Evolutionary conservation across 2,888 invertebrate species (phyloP), one percentile per base, ranked within the genome.

Genomic region (Octonoba sinensis): DNA sequence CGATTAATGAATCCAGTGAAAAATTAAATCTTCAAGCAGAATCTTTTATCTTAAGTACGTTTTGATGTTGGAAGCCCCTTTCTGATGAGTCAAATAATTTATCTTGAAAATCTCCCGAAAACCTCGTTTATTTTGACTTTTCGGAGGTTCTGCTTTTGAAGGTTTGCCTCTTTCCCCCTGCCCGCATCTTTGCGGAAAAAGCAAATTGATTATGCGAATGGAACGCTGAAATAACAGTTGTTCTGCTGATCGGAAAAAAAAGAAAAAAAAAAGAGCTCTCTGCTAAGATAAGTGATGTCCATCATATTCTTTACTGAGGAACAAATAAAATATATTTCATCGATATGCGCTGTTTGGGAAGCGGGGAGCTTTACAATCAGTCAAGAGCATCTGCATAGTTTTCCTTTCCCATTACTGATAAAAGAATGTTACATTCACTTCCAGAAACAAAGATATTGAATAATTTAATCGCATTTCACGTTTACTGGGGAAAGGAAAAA

Each of bases 201-300:
- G 73, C 67, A 79, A 79, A 79, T 79, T 79, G 79, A 79, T 79
- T 79, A 79, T 79, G 72, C 79, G 72, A 73, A 79, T 79, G 73
- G 79, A 79, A 72, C 73, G 62, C 67, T 67, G 73, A 79, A 79
- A 79, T 79, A 79, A 79, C 79, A 79, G 73, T 79, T 79, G 79
- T 79, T 79, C 54, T 73, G 46, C 73, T 79, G 79, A 79, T 79
- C 56, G 73, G 73, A 70, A 71, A 64, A 77, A 75, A 77, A 49
- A 75, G 36, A 18, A 47, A 49, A 74, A 59, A 27, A 27, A 54
- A 54, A 54, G 54, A 22, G 44, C 44, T 62, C 44, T 62, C 60
- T 18, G 16, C 60, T 44, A 27, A 59, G 73, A 79, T 73, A 73
- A 73, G 67, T 72, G 73, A 72, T 79, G 79, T 79, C 79, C 73